phyloP scores from a whole-genome alignment of 2,888 invertebrate genomes.

The Eudemis profundana region DNA sequence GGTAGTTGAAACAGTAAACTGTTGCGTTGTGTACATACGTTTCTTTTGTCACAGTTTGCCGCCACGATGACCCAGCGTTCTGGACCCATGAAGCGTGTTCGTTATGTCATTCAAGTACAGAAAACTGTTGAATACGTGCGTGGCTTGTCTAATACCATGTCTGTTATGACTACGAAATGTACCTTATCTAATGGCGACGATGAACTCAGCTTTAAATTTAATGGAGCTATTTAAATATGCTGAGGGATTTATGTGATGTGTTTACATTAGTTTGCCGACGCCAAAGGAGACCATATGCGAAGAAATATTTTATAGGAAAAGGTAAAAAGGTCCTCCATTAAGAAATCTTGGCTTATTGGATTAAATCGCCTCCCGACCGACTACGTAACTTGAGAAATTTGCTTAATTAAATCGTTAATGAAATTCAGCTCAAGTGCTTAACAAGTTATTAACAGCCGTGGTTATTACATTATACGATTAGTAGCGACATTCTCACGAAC shows the following conservation, averaged over 20 bases:
- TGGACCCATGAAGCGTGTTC: constrained; percentile 28
- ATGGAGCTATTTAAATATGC: not conserved
- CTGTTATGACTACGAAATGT: constrained; percentile 17
- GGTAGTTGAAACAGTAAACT: constrained; percentile 26
- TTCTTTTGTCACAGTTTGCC: constrained; percentile 45
- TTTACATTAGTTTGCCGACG: not conserved
- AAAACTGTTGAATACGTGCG: constrained; percentile 31
- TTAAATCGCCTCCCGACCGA: not conserved
- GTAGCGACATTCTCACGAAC: constrained; percentile 46
- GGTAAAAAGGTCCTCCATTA: not conserved
- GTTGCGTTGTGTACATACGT: constrained; percentile 30
- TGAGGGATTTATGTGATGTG: constrained; percentile 2
- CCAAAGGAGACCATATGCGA: not conserved
- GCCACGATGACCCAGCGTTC: constrained; percentile 43
- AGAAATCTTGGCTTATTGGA: not conserved
- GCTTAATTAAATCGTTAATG: constrained; percentile 1
- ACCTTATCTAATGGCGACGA: constrained; percentile 25
- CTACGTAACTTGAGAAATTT: constrained; percentile 9
- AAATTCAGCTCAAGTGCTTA: constrained; percentile 50
- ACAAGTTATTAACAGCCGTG: constrained; percentile 54
- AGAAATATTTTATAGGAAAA: no score
- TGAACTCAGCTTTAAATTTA: constrained; percentile 28
- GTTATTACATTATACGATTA: constrained; percentile 47
- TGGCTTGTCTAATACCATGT: constrained; percentile 30
- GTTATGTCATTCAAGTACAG: constrained; percentile 40